A percentile compares a stretch with the other conserved stretches of the same genome.
phyloP scores from a whole-genome alignment of 2,888 invertebrate genomes.

The Labia minor region DNA sequence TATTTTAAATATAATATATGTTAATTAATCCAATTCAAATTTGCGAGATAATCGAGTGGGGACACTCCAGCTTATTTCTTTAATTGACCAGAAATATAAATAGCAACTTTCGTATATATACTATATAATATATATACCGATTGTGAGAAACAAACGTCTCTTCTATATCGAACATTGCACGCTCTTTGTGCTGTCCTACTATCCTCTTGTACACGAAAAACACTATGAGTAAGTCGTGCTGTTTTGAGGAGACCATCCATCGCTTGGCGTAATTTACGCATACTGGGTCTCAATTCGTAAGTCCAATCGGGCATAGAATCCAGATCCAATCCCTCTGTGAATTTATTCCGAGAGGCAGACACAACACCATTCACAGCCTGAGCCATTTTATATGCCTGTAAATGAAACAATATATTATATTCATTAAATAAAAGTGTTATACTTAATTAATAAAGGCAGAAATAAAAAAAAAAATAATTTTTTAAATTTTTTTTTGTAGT shows the following conservation, averaged over 20 bases:
- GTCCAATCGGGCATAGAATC: slow-evolving; percentile 63
- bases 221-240: slow-evolving; percentile 69
- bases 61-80: too few species aligned
- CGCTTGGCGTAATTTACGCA: slow-evolving; percentile 67
- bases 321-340: slow-evolving; percentile 58
- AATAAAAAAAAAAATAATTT: slow-evolving; percentile 20
- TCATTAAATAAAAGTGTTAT: too few species aligned
- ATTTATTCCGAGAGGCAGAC: slow-evolving; percentile 47
- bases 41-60: too few species aligned
- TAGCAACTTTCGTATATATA: neutral
- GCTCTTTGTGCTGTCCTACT: slow-evolving; percentile 61
- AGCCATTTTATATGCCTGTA: slow-evolving; percentile 31
- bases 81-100: too few species aligned
- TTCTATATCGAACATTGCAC: slow-evolving; percentile 61
- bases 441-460: slow-evolving; percentile 16
- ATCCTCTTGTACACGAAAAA: slow-evolving; percentile 69
- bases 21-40: too few species aligned
- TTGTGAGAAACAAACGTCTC: slow-evolving; percentile 86
- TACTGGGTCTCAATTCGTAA: slow-evolving; percentile 63
- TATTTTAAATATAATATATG: too few species aligned
- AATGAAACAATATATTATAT: too few species aligned
- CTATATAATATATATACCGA: slow-evolving; percentile 59
- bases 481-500: slow-evolving; percentile 27
- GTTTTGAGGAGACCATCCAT: slow-evolving; percentile 66
- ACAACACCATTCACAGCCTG: slow-evolving; percentile 44